A percentile compares a stretch with the other conserved stretches of the same genome.
phyloP scores from a whole-genome alignment of 2,888 invertebrate species.

The Sympetrum striolatum region DNA sequence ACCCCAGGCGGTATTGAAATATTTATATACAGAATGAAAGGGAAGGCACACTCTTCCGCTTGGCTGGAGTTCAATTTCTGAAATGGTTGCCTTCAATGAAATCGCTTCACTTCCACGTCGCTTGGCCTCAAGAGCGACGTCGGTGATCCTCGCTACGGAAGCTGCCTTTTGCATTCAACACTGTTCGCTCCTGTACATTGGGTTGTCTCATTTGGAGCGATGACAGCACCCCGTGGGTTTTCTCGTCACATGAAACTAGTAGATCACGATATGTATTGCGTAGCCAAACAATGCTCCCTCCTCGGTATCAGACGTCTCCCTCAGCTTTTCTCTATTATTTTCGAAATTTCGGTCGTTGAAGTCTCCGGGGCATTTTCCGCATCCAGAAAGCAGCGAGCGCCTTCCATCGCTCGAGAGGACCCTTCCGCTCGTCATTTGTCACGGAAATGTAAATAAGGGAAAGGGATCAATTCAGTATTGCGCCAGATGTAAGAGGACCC shows the following conservation, averaged over 20 bases:
- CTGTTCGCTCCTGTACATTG: not conserved
- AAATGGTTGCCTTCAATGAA: conserved; percentile 7
- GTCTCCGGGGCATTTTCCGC: not conserved
- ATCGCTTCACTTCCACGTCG: conserved; percentile 3
- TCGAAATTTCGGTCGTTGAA: conserved; percentile 1
- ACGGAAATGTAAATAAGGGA: not conserved
- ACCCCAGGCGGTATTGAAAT: not conserved
- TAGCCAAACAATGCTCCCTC: not conserved
- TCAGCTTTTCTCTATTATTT: not conserved
- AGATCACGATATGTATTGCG: not conserved
- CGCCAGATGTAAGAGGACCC: not conserved
- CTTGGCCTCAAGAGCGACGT: not conserved
- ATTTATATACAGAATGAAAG: not conserved
- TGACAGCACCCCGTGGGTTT: not conserved
- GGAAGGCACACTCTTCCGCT: not conserved
- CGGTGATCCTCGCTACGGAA: conserved; percentile 6
- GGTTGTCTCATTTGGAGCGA: not conserved
- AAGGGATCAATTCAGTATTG: not conserved
- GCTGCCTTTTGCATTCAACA: conserved; percentile 34
- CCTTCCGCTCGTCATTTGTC: conserved; percentile 17
- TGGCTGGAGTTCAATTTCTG: not conserved
- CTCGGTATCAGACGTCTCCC: not conserved
- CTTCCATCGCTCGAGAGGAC: not conserved
- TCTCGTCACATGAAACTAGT: not conserved
- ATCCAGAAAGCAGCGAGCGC: not conserved